phyloP scores from a whole-genome alignment of 30 jellyfish, hydroid and myxozoan genomes.

The Chrysaora quinquecirrha region DNA sequence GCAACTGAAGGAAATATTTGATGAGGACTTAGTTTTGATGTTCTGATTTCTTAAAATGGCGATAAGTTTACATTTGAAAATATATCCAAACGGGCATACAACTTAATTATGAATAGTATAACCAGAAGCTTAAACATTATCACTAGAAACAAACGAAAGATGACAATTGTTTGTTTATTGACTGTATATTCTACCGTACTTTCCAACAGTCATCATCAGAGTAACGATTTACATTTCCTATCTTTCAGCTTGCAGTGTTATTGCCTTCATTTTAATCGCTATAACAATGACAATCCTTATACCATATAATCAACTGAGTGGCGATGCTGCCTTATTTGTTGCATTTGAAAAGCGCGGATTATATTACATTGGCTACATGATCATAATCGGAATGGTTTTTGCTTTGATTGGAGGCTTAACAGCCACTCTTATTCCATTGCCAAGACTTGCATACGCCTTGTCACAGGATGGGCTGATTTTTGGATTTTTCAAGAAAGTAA shows the following conservation, averaged over 20 bases:
- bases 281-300: conserved; percentile 50
- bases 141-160: no score
- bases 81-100: no score
- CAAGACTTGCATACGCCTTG: conserved; percentile 55
- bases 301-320: conserved; percentile 47
- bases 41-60: no score
- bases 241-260: conserved; percentile 40
- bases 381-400: conserved; percentile 28
- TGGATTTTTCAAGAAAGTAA: conserved; percentile 12
- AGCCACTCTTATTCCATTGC: conserved; percentile 58
- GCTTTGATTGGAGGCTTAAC: conserved; percentile 46
- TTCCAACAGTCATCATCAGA: no score
- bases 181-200: no score
- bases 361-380: conserved; percentile 11
- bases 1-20: no score
- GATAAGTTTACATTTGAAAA: no score
- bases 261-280: conserved; percentile 44
- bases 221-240: no score
- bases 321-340: conserved; percentile 22
- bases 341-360: conserved; percentile 50
- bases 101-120: no score
- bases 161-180: no score
- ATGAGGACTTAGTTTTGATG: no score
- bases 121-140: no score
- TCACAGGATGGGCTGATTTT: conserved; percentile 54